Conservation (phyloP, 2,113 vertebrate species). For the Chamaea fasciata region DNA sequence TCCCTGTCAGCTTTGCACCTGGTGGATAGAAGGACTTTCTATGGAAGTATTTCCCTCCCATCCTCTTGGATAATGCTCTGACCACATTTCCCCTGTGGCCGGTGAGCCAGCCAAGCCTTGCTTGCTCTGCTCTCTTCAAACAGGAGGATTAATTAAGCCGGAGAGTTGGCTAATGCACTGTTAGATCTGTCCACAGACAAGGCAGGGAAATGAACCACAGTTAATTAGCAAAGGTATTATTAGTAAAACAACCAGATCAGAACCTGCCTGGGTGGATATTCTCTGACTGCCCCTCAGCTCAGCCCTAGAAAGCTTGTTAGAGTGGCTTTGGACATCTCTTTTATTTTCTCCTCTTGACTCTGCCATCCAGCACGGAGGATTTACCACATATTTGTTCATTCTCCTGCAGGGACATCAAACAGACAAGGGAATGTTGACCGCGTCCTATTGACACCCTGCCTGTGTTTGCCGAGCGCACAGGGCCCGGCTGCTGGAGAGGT, state of each 20-base stretch:
- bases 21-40: neutral
- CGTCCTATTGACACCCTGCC: neutral
- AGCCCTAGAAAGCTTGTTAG: neutral
- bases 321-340: neutral
- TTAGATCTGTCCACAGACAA: neutral
- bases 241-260: neutral
- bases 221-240: constrained; percentile 26
- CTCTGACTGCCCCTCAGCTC: neutral
- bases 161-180: neutral
- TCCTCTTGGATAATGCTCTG: neutral
- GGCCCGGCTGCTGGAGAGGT: neutral
- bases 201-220: neutral
- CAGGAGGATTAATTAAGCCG: neutral
- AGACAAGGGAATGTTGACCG: fast-evolving
- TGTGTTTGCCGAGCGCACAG: neutral
- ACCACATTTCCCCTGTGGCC: neutral
- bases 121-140: neutral
- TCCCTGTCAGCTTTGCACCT: neutral
- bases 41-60: neutral
- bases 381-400: neutral
- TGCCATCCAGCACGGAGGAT: neutral
- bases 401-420: neutral
- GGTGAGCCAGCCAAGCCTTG: neutral
- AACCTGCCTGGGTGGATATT: neutral
- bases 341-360: neutral